Base-by-base conservation (phyloP, 2,888 invertebrate species). In the Limnephilus rhombicus region DNA sequence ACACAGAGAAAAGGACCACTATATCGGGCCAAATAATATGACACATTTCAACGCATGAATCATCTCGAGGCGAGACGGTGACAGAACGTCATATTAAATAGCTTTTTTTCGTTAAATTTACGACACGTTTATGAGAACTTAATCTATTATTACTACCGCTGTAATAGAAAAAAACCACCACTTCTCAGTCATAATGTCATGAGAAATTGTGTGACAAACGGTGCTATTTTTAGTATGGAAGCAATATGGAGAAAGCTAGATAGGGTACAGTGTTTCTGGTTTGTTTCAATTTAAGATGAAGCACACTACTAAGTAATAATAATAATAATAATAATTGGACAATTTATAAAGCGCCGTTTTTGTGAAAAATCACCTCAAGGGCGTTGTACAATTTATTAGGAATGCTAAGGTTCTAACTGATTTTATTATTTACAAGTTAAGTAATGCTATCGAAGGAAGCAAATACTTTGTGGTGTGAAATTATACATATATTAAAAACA, bases 171-270 rank as follows among this genome's bases (percentile, higher is more conserved):
- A 68, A 68, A 68, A 7, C n/a, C n/a, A 24, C 68, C 1, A n/a
- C 68, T n/a, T n/a, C n/a, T 68, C 68, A 68, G 68, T 68, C 68
- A n/a, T 68, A 68, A 68, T 68, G 24, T 68, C 68, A 68, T 68
- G 68, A 68, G 68, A 68, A 68, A n/a, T 68, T 68, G 68, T 68
- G 68, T 68, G 68, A 68, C 68, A 68, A 68, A 68, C 68, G 68
- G 68, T 68, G 24, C 9, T 68, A 68, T 24, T n/a, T 68, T 68
- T 68, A 68, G 9, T n/a, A 24, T 5, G 68, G 24, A n/a, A 18
- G 68, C 68, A 68, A 68, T n/a, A 68, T 68, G 24, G 68, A 24
- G 24, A 68, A 68, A n/a, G n/a, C 68, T 24, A 68, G 68, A 9
- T 68, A n/a, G n/a, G 68, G 24, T n/a, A 68, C 24, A 24, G 68